phyloP scores from a whole-genome alignment of 1,140 invertebrate genomes.

The Halictus rubicundus region DNA sequence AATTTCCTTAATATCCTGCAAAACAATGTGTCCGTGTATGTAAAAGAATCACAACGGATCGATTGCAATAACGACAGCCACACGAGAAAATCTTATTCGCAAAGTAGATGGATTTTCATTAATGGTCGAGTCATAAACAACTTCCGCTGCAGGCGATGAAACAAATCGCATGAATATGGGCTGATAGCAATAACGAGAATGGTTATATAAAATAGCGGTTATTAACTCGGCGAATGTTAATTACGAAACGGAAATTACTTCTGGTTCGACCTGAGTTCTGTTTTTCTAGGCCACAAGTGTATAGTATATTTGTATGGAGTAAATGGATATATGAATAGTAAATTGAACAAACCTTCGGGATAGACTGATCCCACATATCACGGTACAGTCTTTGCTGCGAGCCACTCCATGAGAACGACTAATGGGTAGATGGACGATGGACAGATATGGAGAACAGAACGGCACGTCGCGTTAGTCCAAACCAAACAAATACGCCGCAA shows the following conservation, averaged over 20 bases:
- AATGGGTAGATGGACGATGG: conserved; percentile 73
- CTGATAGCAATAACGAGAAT: no score
- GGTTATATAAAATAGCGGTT: no score
- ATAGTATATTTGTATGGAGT: conserved; percentile 21
- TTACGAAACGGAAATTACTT: no score
- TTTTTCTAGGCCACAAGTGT: not conserved
- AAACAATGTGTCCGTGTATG: conserved; percentile 8
- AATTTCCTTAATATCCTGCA: conserved; percentile 93
- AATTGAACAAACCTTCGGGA: conserved; percentile 81
- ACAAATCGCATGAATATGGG: no score
- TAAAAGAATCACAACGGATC: not conserved
- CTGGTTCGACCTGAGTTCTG: no score
- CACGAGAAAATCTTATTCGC: no score
- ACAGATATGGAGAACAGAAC: conserved; percentile 65
- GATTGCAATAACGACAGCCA: no score
- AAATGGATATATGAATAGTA: conserved; percentile 47
- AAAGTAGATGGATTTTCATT: no score
- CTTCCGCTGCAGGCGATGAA: no score
- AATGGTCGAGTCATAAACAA: no score
- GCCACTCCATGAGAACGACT: conserved; percentile 90
- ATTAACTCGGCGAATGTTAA: no score
- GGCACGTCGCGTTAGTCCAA: conserved; percentile 73
- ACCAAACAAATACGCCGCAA: conserved; percentile 73
- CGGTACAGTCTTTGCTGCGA: conserved; percentile 88
- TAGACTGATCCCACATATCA: conserved; percentile 83